Evolutionary conservation across 2,113 vertebrate genomes (phyloP), one percentile per base, ranked within the genome.

Genomic region (Burhinus bistriatus): DNA sequence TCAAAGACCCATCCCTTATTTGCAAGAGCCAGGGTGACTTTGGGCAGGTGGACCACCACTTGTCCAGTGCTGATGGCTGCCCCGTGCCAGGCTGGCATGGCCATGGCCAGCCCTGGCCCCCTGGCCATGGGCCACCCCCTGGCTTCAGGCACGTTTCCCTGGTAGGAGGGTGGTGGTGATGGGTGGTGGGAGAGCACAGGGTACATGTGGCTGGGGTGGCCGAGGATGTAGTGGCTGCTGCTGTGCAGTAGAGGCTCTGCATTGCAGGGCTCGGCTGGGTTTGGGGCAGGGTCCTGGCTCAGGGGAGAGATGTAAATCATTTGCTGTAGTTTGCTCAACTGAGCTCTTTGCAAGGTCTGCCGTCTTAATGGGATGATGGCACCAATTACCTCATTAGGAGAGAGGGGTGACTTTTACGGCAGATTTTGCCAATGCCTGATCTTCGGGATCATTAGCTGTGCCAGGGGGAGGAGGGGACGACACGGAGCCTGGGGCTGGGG

Each of bases 381-480:
- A 87, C 83, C 89, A 89, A 54, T 89, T 66, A 93, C 83, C 45
- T 83, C 82, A 66, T 91, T 83, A 90, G 90, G 92, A 91, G 64
- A 93, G 66, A 65, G 38, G n/a, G 47, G n/a, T 2, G 5, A 49
- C 55, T 91, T 93, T 95, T 83, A 83, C 22, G 12, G 64, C 76
- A 57, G 51, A 47, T 84, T 83, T 88, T 94, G 40, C 89, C 94
- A 89, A 58, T 12, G 38, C 21, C 47, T 45, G 69, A 91, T 42
- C 45, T 62, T 88, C 21, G 4, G 44, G 49, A 71, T 27, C 9
- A 18, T 49, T 40, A 12, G 47, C 52, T 36, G 14, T 21, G 51
- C 54, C 27, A 20, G 42, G 6, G 40, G 6, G 26, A 34, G 36
- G 12, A 2, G 10, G 42, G 15, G 20, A 8, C 9, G n/a, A n/a